Conservation (phyloP, 2,888 invertebrate species). For the Falcaria lacertinaria region DNA sequence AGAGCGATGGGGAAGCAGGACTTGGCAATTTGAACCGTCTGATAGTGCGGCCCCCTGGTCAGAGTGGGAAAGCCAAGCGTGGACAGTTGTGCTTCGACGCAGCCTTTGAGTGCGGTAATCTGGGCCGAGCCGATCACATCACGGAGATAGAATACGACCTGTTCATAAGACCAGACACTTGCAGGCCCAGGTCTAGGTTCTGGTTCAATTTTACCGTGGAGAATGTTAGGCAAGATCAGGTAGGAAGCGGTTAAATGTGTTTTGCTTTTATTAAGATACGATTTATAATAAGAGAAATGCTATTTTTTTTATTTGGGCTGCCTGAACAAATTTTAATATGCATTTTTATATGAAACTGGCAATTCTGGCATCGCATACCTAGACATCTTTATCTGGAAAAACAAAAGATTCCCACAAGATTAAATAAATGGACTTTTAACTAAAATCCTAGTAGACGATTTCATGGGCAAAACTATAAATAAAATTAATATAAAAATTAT, state of each 20-base stretch:
- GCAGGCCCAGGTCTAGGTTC: slow-evolving; percentile 93
- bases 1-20: slow-evolving; percentile 95
- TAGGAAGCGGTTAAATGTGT: too few relatives aligned
- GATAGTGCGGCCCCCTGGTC: slow-evolving; percentile 93
- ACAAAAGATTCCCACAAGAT: too few relatives aligned
- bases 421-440: too few relatives aligned
- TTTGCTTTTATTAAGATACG: slow-evolving; percentile 7
- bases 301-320: too few relatives aligned
- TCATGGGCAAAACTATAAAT: too few relatives aligned
- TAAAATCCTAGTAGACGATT: too few relatives aligned
- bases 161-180: slow-evolving; percentile 97
- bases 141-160: slow-evolving; percentile 98
- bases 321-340: too few relatives aligned
- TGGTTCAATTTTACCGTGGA: slow-evolving; percentile 99
- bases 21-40: slow-evolving; percentile 94
- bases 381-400: too few relatives aligned
- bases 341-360: too few relatives aligned
- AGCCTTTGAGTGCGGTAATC: slow-evolving; percentile 97
- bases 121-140: slow-evolving; percentile 96
- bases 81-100: slow-evolving; percentile 98
- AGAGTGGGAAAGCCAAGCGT: slow-evolving; percentile 96
- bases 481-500: too few relatives aligned
- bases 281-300: neutral
- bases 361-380: too few relatives aligned
- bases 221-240: slow-evolving; percentile 95